phyloP scores from a whole-genome alignment of 2,888 invertebrate genomes.

The Patella ulyssiponensis region DNA sequence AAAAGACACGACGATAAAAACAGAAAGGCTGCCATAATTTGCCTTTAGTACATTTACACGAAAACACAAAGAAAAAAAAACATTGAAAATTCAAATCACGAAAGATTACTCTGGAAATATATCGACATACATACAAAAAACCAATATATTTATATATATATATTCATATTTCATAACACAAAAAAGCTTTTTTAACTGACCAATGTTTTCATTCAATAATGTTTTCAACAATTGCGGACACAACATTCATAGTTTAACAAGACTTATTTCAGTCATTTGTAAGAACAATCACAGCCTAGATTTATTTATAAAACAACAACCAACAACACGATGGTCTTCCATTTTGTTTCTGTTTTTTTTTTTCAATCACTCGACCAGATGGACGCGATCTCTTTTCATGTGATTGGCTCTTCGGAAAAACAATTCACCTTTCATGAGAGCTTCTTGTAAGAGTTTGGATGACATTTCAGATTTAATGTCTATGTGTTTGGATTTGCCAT shows the following conservation, averaged over 20 bases:
- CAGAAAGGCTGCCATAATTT: too few relatives aligned
- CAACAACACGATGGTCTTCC: background rate
- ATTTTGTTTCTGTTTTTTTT: background rate
- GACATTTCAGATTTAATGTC: constrained; percentile 1
- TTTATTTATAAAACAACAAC: background rate
- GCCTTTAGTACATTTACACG: too few relatives aligned
- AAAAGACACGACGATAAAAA: too few relatives aligned
- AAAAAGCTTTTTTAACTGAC: too few relatives aligned
- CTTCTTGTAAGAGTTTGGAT: constrained; percentile 4
- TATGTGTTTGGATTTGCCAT: background rate
- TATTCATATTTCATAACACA: too few relatives aligned
- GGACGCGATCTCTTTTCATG: background rate
- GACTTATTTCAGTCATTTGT: background rate
- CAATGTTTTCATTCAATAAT: too few relatives aligned
- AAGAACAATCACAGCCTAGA: constrained; percentile 3
- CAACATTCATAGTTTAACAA: background rate
- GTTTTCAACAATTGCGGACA: background rate
- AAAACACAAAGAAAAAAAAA: too few relatives aligned
- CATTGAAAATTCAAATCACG: too few relatives aligned
- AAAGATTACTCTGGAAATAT: too few relatives aligned
- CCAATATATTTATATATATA: too few relatives aligned
- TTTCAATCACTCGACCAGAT: background rate
- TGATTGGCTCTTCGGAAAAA: background rate
- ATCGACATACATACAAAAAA: too few relatives aligned
- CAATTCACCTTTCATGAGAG: background rate